Evolutionary conservation across 2,888 invertebrate genomes (phyloP), one percentile per base, ranked within the genome.

Genomic region (Helicoverpa assulta): DNA sequence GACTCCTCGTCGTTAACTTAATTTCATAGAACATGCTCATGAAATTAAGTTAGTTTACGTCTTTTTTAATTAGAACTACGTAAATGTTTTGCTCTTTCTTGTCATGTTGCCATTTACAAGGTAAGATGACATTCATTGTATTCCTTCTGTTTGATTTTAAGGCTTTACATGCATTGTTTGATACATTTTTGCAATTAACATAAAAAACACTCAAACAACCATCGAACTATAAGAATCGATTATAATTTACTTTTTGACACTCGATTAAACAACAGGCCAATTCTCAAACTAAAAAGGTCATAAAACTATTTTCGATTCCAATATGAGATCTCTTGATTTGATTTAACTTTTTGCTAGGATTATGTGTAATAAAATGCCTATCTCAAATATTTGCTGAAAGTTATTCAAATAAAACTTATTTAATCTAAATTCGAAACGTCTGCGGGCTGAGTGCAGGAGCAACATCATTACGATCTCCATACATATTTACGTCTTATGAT

Each of bases 401-500:
- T 79, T 78, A 81, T 80, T 83, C 78, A 81, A 83, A 81, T 81
- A 85, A 83, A 86, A 87, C 84, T 86, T 87, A 85, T 85, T 85
- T 85, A 87, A 86, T 88, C 81, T 81, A 81, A 84, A 85, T 84
- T 83, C 76, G 75, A 86, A 86, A 82, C 78, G 83, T 88, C 84
- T 88, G 84, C 81, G 83, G 81, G 71, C 81, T 82, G 79, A 80
- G 82, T 86, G 89, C 89, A 89, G 84, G 83, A 86, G 89, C 92
- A 90, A 90, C 95, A 93, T 95, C 95, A 93, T 95, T 93, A 95
- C 91, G 90, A 86, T 84, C 85, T 88, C 91, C 92, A 91, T 92
- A 93, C 93, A 93, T 94, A 93, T 94, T 94, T 95, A 94, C 94
- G 86, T 94, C 93, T 93, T 93, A 95, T 94, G 92, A 95, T 95